These are phyloP conservation scores for Oenanthe oenanthe DNA, from an alignment of 2,113 vertebrate genomes.

Conservation along the genomic window DNA sequence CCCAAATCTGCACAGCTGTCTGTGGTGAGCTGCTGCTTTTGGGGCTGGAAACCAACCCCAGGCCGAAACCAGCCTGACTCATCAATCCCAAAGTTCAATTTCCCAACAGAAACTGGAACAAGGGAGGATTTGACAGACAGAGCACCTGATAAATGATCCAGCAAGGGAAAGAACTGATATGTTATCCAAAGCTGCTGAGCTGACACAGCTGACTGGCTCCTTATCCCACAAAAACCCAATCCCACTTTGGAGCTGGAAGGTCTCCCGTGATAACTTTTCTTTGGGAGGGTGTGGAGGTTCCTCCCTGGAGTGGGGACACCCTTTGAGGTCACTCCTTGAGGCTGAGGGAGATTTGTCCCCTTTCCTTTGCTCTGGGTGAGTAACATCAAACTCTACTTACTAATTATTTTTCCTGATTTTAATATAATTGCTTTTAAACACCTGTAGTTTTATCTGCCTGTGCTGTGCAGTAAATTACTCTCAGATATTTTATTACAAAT, in stretches of 20 bases:
- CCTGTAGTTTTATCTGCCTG: neutral
- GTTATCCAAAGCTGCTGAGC: neutral
- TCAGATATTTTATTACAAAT: neutral
- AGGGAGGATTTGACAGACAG: neutral
- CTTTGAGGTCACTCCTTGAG: neutral
- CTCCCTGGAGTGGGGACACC: neutral
- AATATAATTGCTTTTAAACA: neutral
- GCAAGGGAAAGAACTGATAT: neutral
- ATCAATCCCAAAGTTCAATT: neutral
- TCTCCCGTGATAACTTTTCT: neutral
- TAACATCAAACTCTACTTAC: neutral
- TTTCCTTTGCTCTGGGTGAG: neutral
- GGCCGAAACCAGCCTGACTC: neutral
- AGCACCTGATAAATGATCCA: neutral
- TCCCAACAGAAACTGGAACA: rapidly evolving
- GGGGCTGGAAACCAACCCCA: neutral
- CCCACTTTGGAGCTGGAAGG: neutral
- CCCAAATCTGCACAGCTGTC: neutral
- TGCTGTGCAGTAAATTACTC: neutral
- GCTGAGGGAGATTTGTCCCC: neutral
- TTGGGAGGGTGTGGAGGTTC: neutral
- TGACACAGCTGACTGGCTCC: neutral
- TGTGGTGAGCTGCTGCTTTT: rapidly evolving
- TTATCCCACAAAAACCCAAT: neutral
- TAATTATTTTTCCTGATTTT: neutral